Evolutionary conservation across 1,140 invertebrate genomes (phyloP).

Genomic region (Notospermus geniculatus): DNA sequence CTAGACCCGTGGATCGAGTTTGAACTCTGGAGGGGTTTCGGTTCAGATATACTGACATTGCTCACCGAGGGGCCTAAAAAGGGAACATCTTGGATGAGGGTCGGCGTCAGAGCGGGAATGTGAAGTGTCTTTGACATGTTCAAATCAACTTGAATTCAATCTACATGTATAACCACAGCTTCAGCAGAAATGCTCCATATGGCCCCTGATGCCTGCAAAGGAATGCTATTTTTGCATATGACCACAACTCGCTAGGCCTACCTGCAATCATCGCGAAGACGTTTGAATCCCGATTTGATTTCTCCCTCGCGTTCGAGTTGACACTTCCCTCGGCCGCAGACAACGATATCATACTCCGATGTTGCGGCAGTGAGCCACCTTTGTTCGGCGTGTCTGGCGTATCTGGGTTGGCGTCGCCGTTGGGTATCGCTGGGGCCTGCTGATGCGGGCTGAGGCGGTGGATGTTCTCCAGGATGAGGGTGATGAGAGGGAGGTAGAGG

Average conservation of each 20-base stretch:
- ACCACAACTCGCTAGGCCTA: neutral
- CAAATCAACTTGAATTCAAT: no score
- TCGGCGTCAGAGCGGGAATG: no score
- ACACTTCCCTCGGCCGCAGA: neutral
- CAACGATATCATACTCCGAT: neutral
- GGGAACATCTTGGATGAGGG: no score
- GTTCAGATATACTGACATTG: no score
- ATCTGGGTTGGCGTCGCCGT: conserved; percentile 8
- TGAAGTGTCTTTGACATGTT: no score
- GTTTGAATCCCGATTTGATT: conserved; percentile 7
- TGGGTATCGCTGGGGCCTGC: conserved; percentile 19
- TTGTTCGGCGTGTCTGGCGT: conserved; percentile 13
- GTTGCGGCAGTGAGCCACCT: neutral
- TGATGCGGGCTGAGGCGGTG: conserved; percentile 54
- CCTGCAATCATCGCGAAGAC: conserved; percentile 12
- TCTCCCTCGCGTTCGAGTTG: neutral
- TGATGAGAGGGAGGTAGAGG: conserved; percentile 86
- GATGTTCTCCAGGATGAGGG: conserved; percentile 80
- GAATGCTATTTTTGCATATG: no score
- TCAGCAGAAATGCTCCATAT: no score
- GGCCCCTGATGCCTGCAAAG: no score
- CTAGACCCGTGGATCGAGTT: conserved; percentile 24
- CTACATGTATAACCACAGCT: no score
- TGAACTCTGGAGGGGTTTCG: no score
- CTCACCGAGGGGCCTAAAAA: no score